These are phyloP conservation scores for Tubulanus polymorphus DNA, from an alignment of 2,888 invertebrate species.

Conservation along the genomic window DNA sequence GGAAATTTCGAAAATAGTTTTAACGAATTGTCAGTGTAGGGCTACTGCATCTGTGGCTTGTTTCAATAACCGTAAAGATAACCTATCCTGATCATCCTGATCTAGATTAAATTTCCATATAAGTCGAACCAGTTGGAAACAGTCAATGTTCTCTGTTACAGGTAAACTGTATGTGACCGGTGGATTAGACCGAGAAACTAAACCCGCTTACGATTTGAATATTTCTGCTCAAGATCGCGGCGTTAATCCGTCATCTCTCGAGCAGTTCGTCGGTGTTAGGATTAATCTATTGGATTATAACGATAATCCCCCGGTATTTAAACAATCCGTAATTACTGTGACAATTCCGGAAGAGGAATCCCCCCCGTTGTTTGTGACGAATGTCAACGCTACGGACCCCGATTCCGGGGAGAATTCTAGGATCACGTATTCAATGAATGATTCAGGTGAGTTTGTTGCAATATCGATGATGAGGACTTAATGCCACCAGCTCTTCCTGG, in stretches of 20 bases:
- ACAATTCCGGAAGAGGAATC: not conserved
- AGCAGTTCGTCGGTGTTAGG: not conserved
- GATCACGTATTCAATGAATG: constrained; percentile 2
- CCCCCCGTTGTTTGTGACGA: not conserved
- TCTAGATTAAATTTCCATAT: too few relatives aligned
- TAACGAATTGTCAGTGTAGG: too few relatives aligned
- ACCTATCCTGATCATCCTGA: too few relatives aligned
- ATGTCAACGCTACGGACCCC: constrained; percentile 3
- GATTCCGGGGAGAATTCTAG: constrained; percentile 3
- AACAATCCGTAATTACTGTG: not conserved
- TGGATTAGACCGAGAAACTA: constrained; percentile 3
- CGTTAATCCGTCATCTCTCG: not conserved
- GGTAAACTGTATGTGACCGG: not conserved
- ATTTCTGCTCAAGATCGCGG: constrained; percentile 5
- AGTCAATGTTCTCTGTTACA: too few relatives aligned
- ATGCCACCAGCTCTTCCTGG: too few relatives aligned
- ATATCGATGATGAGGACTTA: constrained; percentile 2
- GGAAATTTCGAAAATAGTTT: too few relatives aligned
- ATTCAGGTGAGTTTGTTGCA: constrained; percentile 14
- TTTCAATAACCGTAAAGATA: too few relatives aligned
- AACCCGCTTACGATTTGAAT: not conserved
- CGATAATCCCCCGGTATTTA: constrained; percentile 2
- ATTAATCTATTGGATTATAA: constrained; percentile 1
- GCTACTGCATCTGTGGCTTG: too few relatives aligned
- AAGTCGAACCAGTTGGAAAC: too few relatives aligned